A percentile compares a stretch with the other conserved stretches of the same genome.
phyloP scores from a whole-genome alignment of 1,140 invertebrate species.

The Arion vulgaris region DNA sequence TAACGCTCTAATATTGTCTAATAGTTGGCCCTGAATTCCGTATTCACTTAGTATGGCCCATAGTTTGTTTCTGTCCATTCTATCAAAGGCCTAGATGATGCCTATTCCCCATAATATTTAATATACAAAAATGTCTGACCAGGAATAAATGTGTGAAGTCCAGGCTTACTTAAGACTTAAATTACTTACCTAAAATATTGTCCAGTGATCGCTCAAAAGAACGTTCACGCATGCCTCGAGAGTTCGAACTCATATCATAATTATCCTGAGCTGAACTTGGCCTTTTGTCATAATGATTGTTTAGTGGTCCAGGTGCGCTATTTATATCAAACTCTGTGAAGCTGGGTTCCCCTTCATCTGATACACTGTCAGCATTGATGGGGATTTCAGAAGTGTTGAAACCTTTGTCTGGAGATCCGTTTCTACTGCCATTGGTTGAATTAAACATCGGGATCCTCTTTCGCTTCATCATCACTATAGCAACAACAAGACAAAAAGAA shows the following conservation, averaged over 20 bases:
- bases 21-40: no score
- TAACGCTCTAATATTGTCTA: no score
- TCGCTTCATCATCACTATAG: neutral
- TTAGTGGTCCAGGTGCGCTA: neutral
- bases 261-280: slow-evolving; percentile 3
- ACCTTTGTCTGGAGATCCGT: slow-evolving; percentile 8
- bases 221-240: neutral
- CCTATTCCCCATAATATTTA: no score
- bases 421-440: slow-evolving; percentile 1
- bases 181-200: slow-evolving; percentile 23
- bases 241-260: neutral
- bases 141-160: no score
- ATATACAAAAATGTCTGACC: no score
- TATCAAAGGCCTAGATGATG: no score
- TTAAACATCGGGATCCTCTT: neutral
- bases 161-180: no score
- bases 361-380: neutral
- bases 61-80: no score
- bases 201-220: slow-evolving; percentile 20
- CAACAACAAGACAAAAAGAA: neutral
- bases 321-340: neutral
- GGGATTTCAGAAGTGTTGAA: neutral
- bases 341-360: neutral
- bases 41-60: no score
- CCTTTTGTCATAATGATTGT: neutral